Conservation (phyloP, 2,797 vertebrate genomes). For the Gorsachius magnificus region DNA sequence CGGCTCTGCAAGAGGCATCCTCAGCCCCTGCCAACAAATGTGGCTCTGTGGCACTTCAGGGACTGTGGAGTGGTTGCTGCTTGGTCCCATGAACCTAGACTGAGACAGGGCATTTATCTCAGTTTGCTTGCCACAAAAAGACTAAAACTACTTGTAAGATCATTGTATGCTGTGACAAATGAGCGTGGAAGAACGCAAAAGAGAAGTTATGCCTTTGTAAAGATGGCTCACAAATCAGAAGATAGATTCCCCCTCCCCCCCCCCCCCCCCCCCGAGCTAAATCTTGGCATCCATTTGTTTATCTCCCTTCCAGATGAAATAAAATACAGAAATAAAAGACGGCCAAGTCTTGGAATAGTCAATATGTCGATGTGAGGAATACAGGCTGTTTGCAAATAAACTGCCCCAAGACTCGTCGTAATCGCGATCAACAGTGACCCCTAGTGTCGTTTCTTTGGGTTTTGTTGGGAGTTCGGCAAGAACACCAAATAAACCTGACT, state of each 20-base stretch:
- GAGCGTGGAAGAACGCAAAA: neutral
- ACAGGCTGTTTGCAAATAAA: neutral
- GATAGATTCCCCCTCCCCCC: neutral
- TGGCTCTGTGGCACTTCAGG: neutral
- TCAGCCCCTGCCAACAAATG: neutral
- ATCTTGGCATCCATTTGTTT: neutral
- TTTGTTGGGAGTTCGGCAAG: neutral
- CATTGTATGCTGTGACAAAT: neutral
- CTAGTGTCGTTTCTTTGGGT: neutral
- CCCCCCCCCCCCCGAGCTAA: neutral
- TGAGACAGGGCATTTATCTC: neutral
- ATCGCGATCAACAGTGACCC: conserved; percentile 5
- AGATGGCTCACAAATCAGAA: neutral
- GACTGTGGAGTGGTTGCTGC: neutral
- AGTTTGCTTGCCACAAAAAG: neutral
- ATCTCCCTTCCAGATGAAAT: neutral
- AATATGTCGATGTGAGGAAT: fast-evolving
- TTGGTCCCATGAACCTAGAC: neutral
- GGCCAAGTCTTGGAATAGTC: neutral
- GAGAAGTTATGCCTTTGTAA: neutral
- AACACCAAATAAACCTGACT: neutral
- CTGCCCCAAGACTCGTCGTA: neutral
- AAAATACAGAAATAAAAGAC: neutral
- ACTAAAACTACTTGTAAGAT: neutral
- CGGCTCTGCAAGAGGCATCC: neutral